Conservation (phyloP, 1,140 invertebrate genomes). For the Vanessa atalanta region DNA sequence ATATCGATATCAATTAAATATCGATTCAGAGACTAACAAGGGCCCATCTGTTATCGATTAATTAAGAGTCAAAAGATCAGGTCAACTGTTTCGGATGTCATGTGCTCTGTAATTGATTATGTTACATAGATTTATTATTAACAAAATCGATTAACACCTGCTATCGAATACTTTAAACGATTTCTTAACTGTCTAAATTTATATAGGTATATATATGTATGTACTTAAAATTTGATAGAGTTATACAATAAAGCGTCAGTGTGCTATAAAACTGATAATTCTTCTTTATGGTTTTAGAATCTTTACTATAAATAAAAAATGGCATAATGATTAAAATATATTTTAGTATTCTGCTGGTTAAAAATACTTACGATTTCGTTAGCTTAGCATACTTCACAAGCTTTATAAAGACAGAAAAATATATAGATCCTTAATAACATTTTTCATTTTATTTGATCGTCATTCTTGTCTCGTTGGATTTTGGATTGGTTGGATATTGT, state of each 20-base stretch:
- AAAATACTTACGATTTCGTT: too few relatives aligned
- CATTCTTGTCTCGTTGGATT: too few relatives aligned
- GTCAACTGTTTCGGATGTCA: slow-evolving; percentile 50
- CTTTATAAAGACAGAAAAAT: too few relatives aligned
- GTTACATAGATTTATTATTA: slow-evolving; percentile 17
- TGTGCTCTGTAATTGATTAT: slow-evolving; percentile 31
- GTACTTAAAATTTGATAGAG: not conserved
- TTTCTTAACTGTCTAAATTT: not conserved
- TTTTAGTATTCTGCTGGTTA: too few relatives aligned
- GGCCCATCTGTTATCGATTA: slow-evolving; percentile 76
- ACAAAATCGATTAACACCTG: slow-evolving; percentile 7
- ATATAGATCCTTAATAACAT: too few relatives aligned
- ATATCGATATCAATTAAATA: slow-evolving; percentile 74
- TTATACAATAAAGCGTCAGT: not conserved
- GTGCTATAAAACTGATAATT: too few relatives aligned
- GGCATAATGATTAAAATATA: too few relatives aligned
- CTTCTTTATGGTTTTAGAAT: too few relatives aligned
- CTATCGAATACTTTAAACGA: slow-evolving; percentile 2
- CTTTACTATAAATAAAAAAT: too few relatives aligned
- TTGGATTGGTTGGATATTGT: too few relatives aligned
- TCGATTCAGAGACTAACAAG: slow-evolving; percentile 74
- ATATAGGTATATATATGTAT: not conserved
- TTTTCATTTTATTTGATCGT: too few relatives aligned
- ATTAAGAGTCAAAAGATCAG: slow-evolving; percentile 58
- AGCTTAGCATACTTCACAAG: too few relatives aligned